Percentiles rank a stretch among this genome's conserved stretches.
These are phyloP conservation scores for Xyrichtys novacula DNA, from an alignment of 2,797 vertebrate genomes.

Conservation along the genomic window DNA sequence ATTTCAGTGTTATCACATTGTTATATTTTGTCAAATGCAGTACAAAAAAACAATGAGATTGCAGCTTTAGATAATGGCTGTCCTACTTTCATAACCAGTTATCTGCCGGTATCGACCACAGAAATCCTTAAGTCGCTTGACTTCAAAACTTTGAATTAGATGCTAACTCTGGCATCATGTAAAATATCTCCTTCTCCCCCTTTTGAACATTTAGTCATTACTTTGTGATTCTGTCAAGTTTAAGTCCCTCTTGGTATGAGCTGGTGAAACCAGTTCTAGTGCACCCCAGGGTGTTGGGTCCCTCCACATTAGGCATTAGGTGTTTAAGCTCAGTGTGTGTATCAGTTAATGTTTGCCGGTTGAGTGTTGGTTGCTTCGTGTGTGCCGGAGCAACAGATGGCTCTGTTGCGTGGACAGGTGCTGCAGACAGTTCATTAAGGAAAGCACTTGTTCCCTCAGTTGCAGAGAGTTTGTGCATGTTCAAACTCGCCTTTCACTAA, in stretches of 20 bases:
- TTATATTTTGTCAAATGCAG: no score
- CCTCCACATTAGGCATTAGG: conserved; percentile 31
- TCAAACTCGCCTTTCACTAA: neutral
- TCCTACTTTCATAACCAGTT: no score
- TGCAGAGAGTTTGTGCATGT: neutral
- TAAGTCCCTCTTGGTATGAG: neutral
- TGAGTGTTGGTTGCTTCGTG: conserved; percentile 10
- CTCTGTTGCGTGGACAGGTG: conserved; percentile 40
- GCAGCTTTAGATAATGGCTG: no score
- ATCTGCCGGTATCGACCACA: no score
- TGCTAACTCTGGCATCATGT: no score
- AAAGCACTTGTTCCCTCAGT: neutral
- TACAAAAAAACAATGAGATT: no score
- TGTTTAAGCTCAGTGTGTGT: conserved; percentile 3
- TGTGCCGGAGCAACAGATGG: conserved; percentile 52
- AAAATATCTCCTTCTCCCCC: no score
- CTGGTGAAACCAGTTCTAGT: neutral
- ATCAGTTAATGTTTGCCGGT: neutral
- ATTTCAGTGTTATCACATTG: no score
- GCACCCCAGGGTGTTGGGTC: neutral
- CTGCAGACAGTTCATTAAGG: conserved; percentile 17
- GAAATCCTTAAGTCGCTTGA: no score
- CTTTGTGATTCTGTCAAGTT: neutral
- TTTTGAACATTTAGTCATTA: no score
- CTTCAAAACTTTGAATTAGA: no score